A percentile compares a stretch with the other conserved stretches of the same genome.
Conservation (phyloP, 2,888 invertebrate species). For the Amphipyra berbera region DNA sequence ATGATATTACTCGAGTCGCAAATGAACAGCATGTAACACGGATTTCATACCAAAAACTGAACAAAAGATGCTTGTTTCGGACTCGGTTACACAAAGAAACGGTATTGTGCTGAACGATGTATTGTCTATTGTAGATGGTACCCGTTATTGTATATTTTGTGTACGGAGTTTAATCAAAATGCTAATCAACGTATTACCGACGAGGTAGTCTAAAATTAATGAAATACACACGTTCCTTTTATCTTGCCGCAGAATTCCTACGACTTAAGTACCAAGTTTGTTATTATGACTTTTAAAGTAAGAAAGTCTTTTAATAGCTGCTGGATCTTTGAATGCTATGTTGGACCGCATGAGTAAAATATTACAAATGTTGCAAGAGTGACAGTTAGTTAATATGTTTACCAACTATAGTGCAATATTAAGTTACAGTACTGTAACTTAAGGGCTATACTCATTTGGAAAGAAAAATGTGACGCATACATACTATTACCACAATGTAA, state of each 20-base stretch:
- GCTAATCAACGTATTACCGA: slow-evolving; percentile 3
- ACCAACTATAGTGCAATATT: no score
- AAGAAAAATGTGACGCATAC: no score
- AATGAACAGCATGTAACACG: slow-evolving; percentile 56
- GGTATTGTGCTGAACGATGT: slow-evolving; percentile 25
- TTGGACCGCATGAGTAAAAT: slow-evolving; percentile 4
- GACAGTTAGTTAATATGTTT: no score
- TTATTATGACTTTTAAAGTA: slow-evolving; percentile 5
- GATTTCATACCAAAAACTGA: slow-evolving; percentile 43
- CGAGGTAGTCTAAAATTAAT: no score
- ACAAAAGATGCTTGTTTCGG: slow-evolving; percentile 37
- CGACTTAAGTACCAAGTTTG: slow-evolving; percentile 15
- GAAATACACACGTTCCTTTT: slow-evolving; percentile 1
- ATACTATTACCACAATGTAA: no score
- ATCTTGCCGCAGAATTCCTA: slow-evolving; percentile 25
- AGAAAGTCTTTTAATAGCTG: slow-evolving; percentile 23
- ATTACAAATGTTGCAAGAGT: no score
- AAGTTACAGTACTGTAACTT: no score
- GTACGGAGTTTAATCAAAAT: slow-evolving; percentile 12
- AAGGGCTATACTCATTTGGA: no score
- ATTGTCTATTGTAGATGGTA: slow-evolving; percentile 19
- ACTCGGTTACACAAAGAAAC: slow-evolving; percentile 30
- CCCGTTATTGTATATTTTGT: slow-evolving; percentile 22
- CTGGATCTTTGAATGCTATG: neutral
- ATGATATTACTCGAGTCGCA: slow-evolving; percentile 72